Evolutionary conservation across 2,113 vertebrate species (phyloP), one percentile per base, ranked within the genome.

Genomic region (Glareola pratincola): DNA sequence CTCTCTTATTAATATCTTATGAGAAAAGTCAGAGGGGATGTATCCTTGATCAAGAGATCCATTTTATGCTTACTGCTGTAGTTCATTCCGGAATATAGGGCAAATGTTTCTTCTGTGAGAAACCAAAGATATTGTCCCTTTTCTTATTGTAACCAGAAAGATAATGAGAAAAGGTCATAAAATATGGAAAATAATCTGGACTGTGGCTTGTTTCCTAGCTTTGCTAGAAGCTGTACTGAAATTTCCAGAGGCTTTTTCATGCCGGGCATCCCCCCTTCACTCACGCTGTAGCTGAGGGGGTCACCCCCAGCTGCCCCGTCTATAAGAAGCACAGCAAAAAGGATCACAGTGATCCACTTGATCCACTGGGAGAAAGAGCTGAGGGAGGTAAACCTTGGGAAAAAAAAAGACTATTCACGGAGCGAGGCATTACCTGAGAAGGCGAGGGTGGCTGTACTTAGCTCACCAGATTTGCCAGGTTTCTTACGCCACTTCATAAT

Each of bases 1-100:
- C 45, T 81, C 21, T 43, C 39, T 93, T 73, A 94, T 91, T 95
- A 96, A 91, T 91, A 79, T 57, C 89, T 91, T 75, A 85, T 82
- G 57, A 91, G 89, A 36, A 80, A 85, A 82, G 54, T 91, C 67
- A 82, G 84, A 66, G 50, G 56, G 67, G 91, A 64, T 84, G 23
- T 51, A 77, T 63, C 48, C 73, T 80, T 81, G 67, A 90, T 50
- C 45, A 77, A 60, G 64, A 63, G 41, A 60, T 23, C 43, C 27
- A 53, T 68, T 87, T 92, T 41, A 22, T 81, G 47, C 21, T 82
- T 69, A 39, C 26, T 73, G 43, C 63, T 79, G 3, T 14, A 48
- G 20, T 57, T 86, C 48, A n/a, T 37, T 47, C 57, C 45, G 71
- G 57, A 92, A 39, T 54, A 67, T 4, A 39, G 56, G 47, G 23